Evolutionary conservation across 2,888 invertebrate species (phyloP).

Genomic region (Tholera decimalis): DNA sequence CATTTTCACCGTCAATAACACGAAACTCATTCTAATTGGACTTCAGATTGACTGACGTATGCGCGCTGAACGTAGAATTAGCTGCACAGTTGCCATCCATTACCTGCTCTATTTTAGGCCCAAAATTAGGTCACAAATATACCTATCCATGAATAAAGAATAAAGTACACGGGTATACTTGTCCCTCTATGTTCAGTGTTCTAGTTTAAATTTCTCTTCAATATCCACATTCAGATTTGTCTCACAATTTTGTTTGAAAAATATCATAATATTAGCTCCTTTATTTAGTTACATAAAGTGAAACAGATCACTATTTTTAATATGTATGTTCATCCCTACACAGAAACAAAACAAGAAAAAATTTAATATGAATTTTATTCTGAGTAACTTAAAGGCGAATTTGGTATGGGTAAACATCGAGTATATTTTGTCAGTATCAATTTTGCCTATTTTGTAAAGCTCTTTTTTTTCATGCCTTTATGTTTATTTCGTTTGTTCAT

Average conservation of each 20-base stretch:
- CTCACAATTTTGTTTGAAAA: slow-evolving; percentile 55
- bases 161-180: not conserved
- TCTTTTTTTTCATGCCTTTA: slow-evolving; percentile 18
- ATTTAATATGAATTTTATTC: slow-evolving; percentile 4
- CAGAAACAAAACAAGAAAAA: not conserved
- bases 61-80: slow-evolving; percentile 25
- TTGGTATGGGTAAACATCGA: not conserved
- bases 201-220: slow-evolving; percentile 27
- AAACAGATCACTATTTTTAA: slow-evolving; percentile 52
- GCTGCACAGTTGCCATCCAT: slow-evolving; percentile 18
- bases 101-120: slow-evolving; percentile 35
- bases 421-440: slow-evolving; percentile 37
- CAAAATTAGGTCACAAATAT: slow-evolving; percentile 38
- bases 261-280: slow-evolving; percentile 55
- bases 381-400: not conserved
- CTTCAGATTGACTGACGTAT: slow-evolving; percentile 51
- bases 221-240: slow-evolving; percentile 36
- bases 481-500: slow-evolving; percentile 31
- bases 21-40: slow-evolving; percentile 47
- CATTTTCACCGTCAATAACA: slow-evolving; percentile 47
- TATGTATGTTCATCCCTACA: slow-evolving; percentile 15
- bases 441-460: slow-evolving; percentile 30
- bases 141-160: slow-evolving; percentile 8
- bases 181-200: slow-evolving; percentile 1
- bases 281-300: slow-evolving; percentile 58